Conservation (phyloP, 2,888 invertebrate genomes). For the Lasioglossum zephyrum region DNA sequence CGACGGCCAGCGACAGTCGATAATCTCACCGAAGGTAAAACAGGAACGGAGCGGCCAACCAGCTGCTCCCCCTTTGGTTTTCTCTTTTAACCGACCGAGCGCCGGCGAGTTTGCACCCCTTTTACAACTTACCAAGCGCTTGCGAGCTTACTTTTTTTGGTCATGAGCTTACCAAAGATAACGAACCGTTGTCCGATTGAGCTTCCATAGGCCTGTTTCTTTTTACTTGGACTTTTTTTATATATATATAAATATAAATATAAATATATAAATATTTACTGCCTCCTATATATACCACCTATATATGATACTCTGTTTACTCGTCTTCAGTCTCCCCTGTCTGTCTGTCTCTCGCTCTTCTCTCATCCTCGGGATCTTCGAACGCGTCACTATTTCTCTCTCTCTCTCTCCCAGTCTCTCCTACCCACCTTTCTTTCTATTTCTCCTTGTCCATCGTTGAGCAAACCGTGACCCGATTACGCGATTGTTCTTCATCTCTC, state of each 20-base stretch:
- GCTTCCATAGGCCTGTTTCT: slow-evolving; percentile 74
- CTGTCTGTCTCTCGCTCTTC: neutral
- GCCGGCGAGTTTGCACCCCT: slow-evolving; percentile 80
- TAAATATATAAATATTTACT: slow-evolving; percentile 14
- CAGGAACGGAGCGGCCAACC: slow-evolving; percentile 67
- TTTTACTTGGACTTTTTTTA: neutral
- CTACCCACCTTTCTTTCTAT: neutral
- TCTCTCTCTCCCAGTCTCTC: neutral
- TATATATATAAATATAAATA: slow-evolving; percentile 1
- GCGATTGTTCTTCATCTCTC: neutral
- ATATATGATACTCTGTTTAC: slow-evolving; percentile 12
- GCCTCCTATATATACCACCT: neutral
- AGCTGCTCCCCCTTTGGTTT: slow-evolving; percentile 61
- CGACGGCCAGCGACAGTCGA: slow-evolving; percentile 85
- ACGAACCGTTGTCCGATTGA: slow-evolving; percentile 68
- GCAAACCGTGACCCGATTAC: neutral
- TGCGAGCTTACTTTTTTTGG: slow-evolving; percentile 71
- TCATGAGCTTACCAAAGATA: slow-evolving; percentile 72
- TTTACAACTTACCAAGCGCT: slow-evolving; percentile 80
- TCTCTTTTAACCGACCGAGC: slow-evolving; percentile 72
- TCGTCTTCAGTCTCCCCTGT: neutral
- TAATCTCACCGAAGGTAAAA: slow-evolving; percentile 85
- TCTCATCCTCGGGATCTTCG: neutral
- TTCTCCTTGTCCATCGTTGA: neutral
- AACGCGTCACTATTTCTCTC: slow-evolving; percentile 2